A percentile compares a stretch with the other conserved stretches of the same genome.
Evolutionary conservation across 2,797 vertebrate species (phyloP).

Genomic region (Urophycis tenuis): DNA sequence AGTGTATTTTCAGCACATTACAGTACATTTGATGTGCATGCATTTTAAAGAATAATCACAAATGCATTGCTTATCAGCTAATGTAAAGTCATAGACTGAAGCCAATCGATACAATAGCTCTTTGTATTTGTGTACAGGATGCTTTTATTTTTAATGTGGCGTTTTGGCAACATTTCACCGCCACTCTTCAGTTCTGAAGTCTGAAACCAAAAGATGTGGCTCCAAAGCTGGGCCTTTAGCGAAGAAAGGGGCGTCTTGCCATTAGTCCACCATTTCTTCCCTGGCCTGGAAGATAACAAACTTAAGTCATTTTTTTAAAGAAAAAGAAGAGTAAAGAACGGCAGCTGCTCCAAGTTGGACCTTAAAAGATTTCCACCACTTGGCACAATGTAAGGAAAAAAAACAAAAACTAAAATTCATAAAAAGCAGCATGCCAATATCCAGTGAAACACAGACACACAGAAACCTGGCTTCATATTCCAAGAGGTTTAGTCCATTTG

Average conservation of each 20-base stretch:
- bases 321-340: slow-evolving; percentile 36
- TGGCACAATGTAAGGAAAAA: slow-evolving; percentile 32
- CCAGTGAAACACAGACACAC: slow-evolving; percentile 21
- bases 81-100: neutral
- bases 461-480: slow-evolving; percentile 34
- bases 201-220: slow-evolving; percentile 6
- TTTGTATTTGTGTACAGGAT: too few species aligned
- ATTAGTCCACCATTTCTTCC: slow-evolving; percentile 16
- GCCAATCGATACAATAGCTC: neutral
- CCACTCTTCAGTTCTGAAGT: slow-evolving; percentile 27
- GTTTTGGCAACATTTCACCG: slow-evolving; percentile 9
- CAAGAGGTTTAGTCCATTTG: slow-evolving; percentile 48
- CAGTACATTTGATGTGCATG: neutral
- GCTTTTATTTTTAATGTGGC: too few species aligned
- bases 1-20: too few species aligned
- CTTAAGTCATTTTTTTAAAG: slow-evolving; percentile 50
- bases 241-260: slow-evolving; percentile 20
- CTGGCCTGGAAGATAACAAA: neutral
- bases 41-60: neutral
- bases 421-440: too few species aligned
- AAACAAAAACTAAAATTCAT: neutral
- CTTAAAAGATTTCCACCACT: slow-evolving; percentile 45
- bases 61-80: neutral
- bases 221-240: too few species aligned
- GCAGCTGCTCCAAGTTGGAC: slow-evolving; percentile 45